Evolutionary conservation across 2,113 vertebrate genomes (phyloP), one percentile per base, ranked within the genome.

Genomic region (Hepsetus odoe): DNA sequence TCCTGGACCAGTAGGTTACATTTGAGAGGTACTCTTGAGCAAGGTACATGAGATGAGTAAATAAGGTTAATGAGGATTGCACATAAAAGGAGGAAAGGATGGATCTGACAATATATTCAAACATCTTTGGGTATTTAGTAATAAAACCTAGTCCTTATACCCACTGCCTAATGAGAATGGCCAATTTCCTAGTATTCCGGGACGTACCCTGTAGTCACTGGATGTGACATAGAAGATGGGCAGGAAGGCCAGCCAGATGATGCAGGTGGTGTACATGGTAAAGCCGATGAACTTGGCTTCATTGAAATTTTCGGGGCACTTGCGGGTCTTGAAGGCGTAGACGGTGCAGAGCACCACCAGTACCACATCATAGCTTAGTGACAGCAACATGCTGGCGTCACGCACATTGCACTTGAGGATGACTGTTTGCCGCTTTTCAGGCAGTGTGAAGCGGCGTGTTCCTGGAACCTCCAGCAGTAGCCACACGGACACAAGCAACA

Each of bases 221-320:
- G 98, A 99, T n/a, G 98, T 99, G 88, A 98, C 98, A 80, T 99
- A 99, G 92, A 99, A 99, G 92, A 99, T 99, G 18, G 98, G 98
- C 46, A 99, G 95, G 87, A 99, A 99, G 42, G 98, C 98, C 92
- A 99, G 92, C 98, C 98, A 99, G 86, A 99, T 99, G 90, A 99
- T 99, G 88, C 98, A 99, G 0, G 98, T 99, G 71, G 98, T 99
- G 61, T 99, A 99, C 98, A 99, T 99, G 76, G 98, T 99, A 89
- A 99, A 99, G 85, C 97, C 97, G 78, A 99, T 99, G 87, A 99
- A 99, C 91, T 99, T 99, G 87, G 98, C 98, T 90, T 99, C 98
- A 0, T 98, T 99, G 94, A 99, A 99, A 88, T 99, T 99, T 90
- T 99, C 98, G 0, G 98, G 98, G 86, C 98, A 99, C 89, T 99